phyloP scores from a whole-genome alignment of 2,888 invertebrate species.

The Ectobius pallidus region DNA sequence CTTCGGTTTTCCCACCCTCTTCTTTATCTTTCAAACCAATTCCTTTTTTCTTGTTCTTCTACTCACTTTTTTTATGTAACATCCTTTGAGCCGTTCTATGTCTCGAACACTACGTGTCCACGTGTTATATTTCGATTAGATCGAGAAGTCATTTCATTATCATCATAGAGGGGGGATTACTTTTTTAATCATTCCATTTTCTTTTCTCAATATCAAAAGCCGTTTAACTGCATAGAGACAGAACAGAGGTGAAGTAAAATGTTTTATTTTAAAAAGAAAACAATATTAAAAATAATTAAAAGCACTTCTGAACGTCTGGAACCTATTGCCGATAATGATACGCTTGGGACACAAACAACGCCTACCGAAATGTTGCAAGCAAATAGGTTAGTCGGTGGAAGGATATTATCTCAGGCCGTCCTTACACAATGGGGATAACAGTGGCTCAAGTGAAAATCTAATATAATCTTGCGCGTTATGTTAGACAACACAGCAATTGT shows the following conservation, averaged over 20 bases:
- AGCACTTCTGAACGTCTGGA: conserved; percentile 17
- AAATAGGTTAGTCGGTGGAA: conserved; percentile 30
- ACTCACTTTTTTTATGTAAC: too few relatives aligned
- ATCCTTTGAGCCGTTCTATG: too few relatives aligned
- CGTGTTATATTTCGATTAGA: neutral
- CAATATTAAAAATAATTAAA: conserved; percentile 32
- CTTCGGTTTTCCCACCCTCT: neutral
- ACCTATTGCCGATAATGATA: conserved; percentile 32
- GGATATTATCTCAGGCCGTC: neutral
- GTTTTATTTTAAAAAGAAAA: conserved; percentile 24
- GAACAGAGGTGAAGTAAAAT: conserved; percentile 1
- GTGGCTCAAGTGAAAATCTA: neutral
- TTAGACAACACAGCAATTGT: too few relatives aligned
- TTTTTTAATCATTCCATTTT: neutral
- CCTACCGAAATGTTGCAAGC: conserved; percentile 34
- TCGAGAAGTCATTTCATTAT: neutral
- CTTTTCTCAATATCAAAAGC: neutral
- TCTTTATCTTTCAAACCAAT: neutral
- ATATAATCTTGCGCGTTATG: too few relatives aligned
- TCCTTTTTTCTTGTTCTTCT: neutral
- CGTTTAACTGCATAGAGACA: neutral
- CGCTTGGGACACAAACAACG: neutral
- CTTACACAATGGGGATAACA: neutral
- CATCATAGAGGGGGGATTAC: neutral
- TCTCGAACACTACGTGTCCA: neutral